phyloP scores from a whole-genome alignment of 2,888 invertebrate genomes.

The Alentia gelatinosa region DNA sequence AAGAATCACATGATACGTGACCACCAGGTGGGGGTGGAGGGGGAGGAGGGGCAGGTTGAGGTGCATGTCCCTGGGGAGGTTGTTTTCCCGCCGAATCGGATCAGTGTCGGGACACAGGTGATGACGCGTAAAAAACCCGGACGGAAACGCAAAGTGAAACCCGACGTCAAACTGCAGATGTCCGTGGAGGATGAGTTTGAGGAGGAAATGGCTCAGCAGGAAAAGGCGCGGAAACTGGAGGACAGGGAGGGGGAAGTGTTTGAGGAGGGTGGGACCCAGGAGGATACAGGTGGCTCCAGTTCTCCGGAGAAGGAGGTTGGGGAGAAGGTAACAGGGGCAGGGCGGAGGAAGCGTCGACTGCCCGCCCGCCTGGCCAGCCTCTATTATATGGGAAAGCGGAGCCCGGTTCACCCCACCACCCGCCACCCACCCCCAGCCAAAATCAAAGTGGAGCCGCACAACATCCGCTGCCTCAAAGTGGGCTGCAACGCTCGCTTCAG shows the following conservation, averaged over 20 bases:
- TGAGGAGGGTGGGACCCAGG: neutral
- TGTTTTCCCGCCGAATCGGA: conserved; percentile 46
- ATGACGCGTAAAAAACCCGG: conserved; percentile 66
- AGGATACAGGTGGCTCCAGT: neutral
- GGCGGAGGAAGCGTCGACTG: conserved; percentile 54
- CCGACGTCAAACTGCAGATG: conserved; percentile 56
- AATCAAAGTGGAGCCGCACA: neutral
- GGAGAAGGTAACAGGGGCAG: neutral
- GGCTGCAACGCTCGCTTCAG: conserved; percentile 80
- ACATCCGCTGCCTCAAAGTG: conserved; percentile 30
- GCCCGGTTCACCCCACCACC: neutral
- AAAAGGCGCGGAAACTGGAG: neutral
- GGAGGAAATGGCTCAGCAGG: neutral
- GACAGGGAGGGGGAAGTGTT: neutral
- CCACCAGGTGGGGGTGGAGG: conserved; percentile 63
- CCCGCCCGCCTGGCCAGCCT: conserved; percentile 48
- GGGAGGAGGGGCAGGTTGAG: neutral
- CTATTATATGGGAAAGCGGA: conserved; percentile 51
- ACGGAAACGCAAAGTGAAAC: conserved; percentile 66
- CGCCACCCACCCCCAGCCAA: neutral
- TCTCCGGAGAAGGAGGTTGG: neutral
- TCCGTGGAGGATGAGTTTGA: conserved; percentile 58
- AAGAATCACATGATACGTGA: conserved; percentile 78
- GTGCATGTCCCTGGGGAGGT: neutral
- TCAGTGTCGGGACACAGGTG: conserved; percentile 76